Conservation (phyloP, 2,113 vertebrate species). For the Calidris pugnax region DNA sequence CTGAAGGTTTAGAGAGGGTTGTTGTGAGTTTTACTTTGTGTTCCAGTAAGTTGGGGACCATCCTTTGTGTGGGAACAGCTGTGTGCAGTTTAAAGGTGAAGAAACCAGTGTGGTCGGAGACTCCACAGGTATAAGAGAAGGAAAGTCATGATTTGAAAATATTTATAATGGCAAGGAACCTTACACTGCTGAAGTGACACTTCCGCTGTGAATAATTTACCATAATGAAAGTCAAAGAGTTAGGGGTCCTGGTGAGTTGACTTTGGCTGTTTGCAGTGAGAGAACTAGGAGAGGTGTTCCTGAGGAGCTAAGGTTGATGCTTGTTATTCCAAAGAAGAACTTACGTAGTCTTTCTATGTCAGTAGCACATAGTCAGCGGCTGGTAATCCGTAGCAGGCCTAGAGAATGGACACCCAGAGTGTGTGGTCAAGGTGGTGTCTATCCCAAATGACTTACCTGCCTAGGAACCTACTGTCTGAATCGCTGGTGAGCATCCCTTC, state of each 20-base stretch:
- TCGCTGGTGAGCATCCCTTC: fast-evolving
- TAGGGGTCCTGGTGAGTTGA: not conserved
- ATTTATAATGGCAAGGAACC: not conserved
- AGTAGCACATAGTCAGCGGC: not conserved
- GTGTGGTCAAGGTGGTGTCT: not conserved
- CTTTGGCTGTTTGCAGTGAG: not conserved
- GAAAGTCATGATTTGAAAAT: not conserved
- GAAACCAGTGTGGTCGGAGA: not conserved
- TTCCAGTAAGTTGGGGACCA: not conserved
- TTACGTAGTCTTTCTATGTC: not conserved
- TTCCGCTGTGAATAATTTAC: conserved; percentile 33
- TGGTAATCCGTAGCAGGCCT: not conserved
- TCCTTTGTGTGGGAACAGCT: not conserved
- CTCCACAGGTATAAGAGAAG: not conserved
- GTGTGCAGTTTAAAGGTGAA: not conserved
- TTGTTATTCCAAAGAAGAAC: not conserved
- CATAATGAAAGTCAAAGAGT: not conserved
- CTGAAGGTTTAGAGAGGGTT: not conserved
- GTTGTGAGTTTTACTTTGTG: not conserved
- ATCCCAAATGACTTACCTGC: not conserved
- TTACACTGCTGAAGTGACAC: not conserved
- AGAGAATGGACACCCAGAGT: not conserved
- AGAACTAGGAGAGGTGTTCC: not conserved
- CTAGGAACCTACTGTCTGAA: not conserved
- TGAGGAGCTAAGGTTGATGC: not conserved